These are phyloP conservation scores for Lasioglossum figueresi DNA, from an alignment of 2,888 invertebrate species.

Conservation along the genomic window DNA sequence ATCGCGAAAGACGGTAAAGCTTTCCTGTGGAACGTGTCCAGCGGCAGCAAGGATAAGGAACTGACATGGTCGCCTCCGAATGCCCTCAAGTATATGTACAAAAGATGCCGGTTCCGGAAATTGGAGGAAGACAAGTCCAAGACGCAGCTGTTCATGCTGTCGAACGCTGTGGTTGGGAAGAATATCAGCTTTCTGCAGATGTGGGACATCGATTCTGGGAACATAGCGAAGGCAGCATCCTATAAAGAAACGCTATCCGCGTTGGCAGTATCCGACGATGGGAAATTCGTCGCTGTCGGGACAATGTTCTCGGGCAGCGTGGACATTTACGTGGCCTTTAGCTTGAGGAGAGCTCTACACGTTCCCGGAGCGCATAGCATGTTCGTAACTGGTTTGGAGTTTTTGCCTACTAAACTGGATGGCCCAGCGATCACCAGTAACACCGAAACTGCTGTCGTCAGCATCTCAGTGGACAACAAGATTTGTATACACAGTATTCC, in stretches of 20 bases:
- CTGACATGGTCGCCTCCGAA: conserved; percentile 91
- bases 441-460: conserved; percentile 94
- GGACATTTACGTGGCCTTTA: conserved; percentile 95
- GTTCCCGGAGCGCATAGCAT: conserved; percentile 95
- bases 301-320: conserved; percentile 97
- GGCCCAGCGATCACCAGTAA: conserved; percentile 90
- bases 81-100: conserved; percentile 92
- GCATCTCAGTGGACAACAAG: conserved; percentile 98
- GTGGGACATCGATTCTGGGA: conserved; percentile 90
- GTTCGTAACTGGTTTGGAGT: conserved; percentile 98
- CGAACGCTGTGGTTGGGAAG: conserved; percentile 92
- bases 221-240: conserved; percentile 85
- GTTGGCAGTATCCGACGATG: conserved; percentile 95
- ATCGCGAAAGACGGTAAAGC: conserved; percentile 95
- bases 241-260: conserved; percentile 92
- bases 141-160: conserved; percentile 90
- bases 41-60: conserved; percentile 88
- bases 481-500: conserved; percentile 95
- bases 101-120: conserved; percentile 89
- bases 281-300: conserved; percentile 95
- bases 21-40: conserved; percentile 90
- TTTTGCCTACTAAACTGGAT: conserved; percentile 91
- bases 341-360: conserved; percentile 94
- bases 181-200: conserved; percentile 91
- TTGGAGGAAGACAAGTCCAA: conserved; percentile 87